Percentiles rank a stretch among this genome's conserved stretches.
These are phyloP conservation scores for Leptothorax acervorum DNA, from an alignment of 2,888 invertebrate species.

Conservation along the genomic window DNA sequence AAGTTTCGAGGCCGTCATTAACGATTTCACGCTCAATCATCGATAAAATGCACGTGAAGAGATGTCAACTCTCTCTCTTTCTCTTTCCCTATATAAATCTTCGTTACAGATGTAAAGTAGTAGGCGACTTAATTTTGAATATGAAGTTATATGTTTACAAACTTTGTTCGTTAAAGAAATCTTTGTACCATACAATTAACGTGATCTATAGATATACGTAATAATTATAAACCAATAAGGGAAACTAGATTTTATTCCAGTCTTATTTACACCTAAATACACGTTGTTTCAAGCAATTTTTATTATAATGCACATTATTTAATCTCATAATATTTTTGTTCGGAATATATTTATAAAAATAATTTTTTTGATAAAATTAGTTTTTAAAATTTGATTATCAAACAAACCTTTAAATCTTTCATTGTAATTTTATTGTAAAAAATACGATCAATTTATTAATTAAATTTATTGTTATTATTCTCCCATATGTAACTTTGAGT, in stretches of 20 bases:
- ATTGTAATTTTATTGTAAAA: neutral
- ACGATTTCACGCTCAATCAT: constrained; percentile 45
- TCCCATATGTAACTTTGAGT: neutral
- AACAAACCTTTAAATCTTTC: neutral
- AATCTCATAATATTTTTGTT: neutral
- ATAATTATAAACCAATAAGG: neutral
- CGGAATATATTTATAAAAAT: neutral
- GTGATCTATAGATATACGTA: neutral
- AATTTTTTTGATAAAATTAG: neutral
- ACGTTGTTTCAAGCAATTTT: neutral
- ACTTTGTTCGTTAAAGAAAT: neutral
- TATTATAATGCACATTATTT: neutral
- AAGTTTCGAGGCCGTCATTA: constrained; percentile 30
- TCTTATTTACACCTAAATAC: neutral
- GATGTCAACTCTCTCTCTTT: constrained; percentile 3
- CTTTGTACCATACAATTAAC: neutral
- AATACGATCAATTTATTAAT: neutral
- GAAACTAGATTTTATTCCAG: neutral
- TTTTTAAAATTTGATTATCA: neutral
- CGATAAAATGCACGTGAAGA: constrained; percentile 14
- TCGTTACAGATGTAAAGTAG: constrained; percentile 1
- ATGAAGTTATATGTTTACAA: neutral
- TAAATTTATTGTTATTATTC: neutral
- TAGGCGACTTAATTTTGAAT: constrained; percentile 6
- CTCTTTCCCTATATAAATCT: neutral